A percentile compares a stretch with the other conserved stretches of the same genome.
Conservation (phyloP, 2,113 vertebrate species). For the Actenoides lindsayi region DNA sequence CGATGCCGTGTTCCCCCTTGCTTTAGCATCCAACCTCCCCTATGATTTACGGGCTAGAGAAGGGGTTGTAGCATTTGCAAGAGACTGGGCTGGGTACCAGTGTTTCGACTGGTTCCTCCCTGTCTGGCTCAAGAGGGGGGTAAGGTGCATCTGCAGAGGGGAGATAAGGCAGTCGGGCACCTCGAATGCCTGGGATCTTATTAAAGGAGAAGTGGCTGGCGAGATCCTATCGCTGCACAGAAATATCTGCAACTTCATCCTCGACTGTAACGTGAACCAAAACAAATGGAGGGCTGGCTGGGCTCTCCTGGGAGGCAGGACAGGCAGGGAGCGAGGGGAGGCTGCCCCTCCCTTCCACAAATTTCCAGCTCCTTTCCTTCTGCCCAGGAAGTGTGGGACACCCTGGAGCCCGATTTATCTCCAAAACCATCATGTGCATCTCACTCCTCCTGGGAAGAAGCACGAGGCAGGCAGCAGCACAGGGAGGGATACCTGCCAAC, state of each 20-base stretch:
- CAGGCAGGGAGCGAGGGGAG: not conserved
- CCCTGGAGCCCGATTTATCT: not conserved
- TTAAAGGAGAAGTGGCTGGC: not conserved
- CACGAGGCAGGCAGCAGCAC: not conserved
- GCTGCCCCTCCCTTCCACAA: not conserved
- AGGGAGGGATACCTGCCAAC: not conserved
- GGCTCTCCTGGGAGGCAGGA: not conserved
- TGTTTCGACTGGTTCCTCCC: not conserved
- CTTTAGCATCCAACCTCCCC: not conserved
- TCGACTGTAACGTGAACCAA: not conserved
- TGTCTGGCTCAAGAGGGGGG: not conserved
- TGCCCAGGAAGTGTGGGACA: not conserved
- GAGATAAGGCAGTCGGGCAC: constrained; percentile 41
- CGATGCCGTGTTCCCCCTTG: not conserved
- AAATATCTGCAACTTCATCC: not conserved
- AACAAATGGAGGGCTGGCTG: not conserved
- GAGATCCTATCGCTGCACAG: constrained; percentile 10
- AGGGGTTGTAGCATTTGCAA: not conserved
- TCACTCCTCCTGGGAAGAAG: not conserved
- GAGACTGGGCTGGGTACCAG: not conserved
- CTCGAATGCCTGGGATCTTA: not conserved
- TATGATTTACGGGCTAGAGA: not conserved
- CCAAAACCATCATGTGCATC: not conserved
- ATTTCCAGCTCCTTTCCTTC: not conserved
- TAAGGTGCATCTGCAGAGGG: not conserved